Base-by-base conservation (phyloP, 2,888 invertebrate genomes). In the Smittia aterrima region DNA sequence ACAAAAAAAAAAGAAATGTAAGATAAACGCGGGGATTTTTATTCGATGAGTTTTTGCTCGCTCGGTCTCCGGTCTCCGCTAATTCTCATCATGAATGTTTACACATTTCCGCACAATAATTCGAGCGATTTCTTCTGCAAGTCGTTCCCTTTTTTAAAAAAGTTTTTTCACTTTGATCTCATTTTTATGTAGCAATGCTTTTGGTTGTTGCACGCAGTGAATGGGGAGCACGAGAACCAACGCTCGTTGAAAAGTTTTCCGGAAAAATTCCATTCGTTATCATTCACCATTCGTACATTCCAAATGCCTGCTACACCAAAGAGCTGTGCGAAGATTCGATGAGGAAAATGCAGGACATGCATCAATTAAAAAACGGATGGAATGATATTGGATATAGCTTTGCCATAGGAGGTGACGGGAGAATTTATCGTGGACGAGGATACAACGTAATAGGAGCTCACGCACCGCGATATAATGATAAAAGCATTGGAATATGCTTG, bases 351-450 rank as follows among this genome's bases (percentile, higher is more conserved):
- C 91, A 91, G 81, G 82, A 83, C 40, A 86, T 85, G 75, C 91
- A 91, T 79, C 87, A 86, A 78, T 81, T 84, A 75, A 80, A 83
- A 75, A 83, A 84, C 64, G 85, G 83, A 0, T 91, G 90, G 90
- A 87, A 86, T 74, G 91, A 91, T 79, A 89, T 91, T 78, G 91
- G 91, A 27, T 86, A 81, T 79, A 91, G 88, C 79, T 92, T 91
- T 80, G 87, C 86, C 58, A 86, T 91, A 32, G 92, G 92, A 1
- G 88, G 90, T 22, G 91, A 92, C 77, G 90, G 90, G 0, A 83
- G 85, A 13, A 89, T 86, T 3, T 92, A 91, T 80, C 87, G 87
- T 76, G 91, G 90, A 1, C 85, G 91, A 1, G 91, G 91, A 0
- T 92, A 92, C 88, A 84, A 86, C 70, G 81, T 82, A 0, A 81